Evolutionary conservation across 2,888 invertebrate species (phyloP), one percentile per base, ranked within the genome.

Genomic region (Xestia rhomboidea): DNA sequence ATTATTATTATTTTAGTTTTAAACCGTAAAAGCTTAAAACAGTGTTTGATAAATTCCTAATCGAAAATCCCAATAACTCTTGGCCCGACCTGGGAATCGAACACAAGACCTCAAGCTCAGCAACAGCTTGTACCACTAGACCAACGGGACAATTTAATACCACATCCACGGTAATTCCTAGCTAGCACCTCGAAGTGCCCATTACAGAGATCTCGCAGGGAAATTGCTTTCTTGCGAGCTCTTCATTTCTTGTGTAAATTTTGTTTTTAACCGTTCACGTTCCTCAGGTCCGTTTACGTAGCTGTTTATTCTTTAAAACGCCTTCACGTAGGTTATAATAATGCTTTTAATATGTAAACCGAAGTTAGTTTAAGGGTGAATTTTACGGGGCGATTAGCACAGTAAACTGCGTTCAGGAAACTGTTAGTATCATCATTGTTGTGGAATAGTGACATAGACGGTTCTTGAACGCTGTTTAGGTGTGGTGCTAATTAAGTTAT

Each of bases 201-300:
- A 93, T 94, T 93, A 94, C 92, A 82, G 86, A 83, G 88, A 88
- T 90, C 93, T 92, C 92, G 77, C 90, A 91, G 91, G 91, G 91
- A 94, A 93, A 94, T 94, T 94, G 94, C 94, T 93, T 91, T 91
- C 90, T 89, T 86, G 86, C 84, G 92, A 90, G 89, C 91, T 93
- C 93, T 94, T 94, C 94, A 94, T 94, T 93, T 91, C 93, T 91
- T 92, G 90, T 92, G 93, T 91, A 94, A 93, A 93, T 93, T 93
- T 93, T 91, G 92, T 93, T 94, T 93, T 94, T 93, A 91, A 91
- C 90, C 88, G 89, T 91, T 89, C 89, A 82, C 87, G 88, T 91
- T 89, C 89, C 89, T 82, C 77, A 72, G 62, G 68, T 77, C 27
- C 68, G 60, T 77, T 74, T 79, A 70, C 70, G 66, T 78, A 71